Conservation (phyloP, 1,140 invertebrate species). For the Drosophila grimshawi region DNA sequence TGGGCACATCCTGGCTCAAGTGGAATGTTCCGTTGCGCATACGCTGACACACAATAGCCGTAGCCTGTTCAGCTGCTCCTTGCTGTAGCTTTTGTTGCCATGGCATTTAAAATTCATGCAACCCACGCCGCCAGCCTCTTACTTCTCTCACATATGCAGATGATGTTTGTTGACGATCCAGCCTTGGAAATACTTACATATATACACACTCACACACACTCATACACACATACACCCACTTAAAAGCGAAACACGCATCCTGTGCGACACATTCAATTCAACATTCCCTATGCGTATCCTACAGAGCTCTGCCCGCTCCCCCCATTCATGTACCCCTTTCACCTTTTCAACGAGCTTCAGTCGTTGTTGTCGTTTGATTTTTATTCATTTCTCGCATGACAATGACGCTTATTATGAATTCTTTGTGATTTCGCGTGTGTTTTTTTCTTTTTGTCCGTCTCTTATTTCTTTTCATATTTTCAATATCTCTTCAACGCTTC, state of each 20-base stretch:
- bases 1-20: conserved; percentile 67
- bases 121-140: conserved; percentile 50
- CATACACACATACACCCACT: neutral
- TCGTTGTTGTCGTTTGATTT: conserved; percentile 72
- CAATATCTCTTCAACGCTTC: conserved; percentile 62
- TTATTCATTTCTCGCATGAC: conserved; percentile 82
- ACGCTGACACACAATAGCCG: conserved; percentile 44
- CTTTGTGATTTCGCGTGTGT: conserved; percentile 75
- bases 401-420: conserved; percentile 84
- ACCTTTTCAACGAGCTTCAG: conserved; percentile 59
- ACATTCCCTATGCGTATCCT: conserved; percentile 48
- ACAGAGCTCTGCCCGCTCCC: conserved; percentile 10
- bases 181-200: conserved; percentile 34
- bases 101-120: conserved; percentile 79
- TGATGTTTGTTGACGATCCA: conserved; percentile 55
- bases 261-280: conserved; percentile 76
- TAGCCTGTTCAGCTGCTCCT: conserved; percentile 32
- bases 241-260: conserved; percentile 64
- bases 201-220: conserved; percentile 10
- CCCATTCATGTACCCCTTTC: conserved; percentile 58
- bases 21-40: conserved; percentile 66
- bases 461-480: conserved; percentile 77
- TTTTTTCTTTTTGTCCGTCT: conserved; percentile 19
- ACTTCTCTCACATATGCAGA: conserved; percentile 69
- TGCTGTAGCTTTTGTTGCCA: conserved; percentile 28